A percentile compares a stretch with the other conserved stretches of the same genome.
Conservation (phyloP, 2,888 invertebrate genomes). For the Hemicrepidius hirtus region DNA sequence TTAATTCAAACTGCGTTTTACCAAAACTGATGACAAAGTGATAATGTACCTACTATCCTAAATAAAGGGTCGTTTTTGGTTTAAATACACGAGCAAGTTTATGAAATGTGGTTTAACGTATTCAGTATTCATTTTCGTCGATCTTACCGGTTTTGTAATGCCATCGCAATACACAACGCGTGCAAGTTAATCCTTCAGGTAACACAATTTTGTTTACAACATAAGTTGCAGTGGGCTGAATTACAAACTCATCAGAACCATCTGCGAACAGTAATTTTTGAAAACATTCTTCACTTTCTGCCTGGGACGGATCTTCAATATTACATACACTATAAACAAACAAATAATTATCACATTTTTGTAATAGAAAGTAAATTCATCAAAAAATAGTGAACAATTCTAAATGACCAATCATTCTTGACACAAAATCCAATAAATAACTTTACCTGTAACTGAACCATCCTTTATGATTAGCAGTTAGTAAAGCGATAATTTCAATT, state of each 20-base stretch:
- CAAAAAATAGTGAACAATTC: too few species aligned
- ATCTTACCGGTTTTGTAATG: slow-evolving; percentile 65
- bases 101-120: too few species aligned
- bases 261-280: slow-evolving; percentile 55
- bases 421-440: too few species aligned
- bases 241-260: slow-evolving; percentile 56
- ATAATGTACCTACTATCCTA: too few species aligned
- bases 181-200: slow-evolving; percentile 65
- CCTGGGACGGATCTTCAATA: slow-evolving; percentile 53
- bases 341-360: background rate
- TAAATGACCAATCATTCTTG: too few species aligned
- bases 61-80: too few species aligned
- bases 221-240: slow-evolving; percentile 54
- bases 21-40: too few species aligned
- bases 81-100: too few species aligned
- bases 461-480: slow-evolving; percentile 71
- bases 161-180: slow-evolving; percentile 69
- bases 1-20: too few species aligned
- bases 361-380: too few species aligned
- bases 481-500: slow-evolving; percentile 63
- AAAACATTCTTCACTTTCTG: slow-evolving; percentile 64
- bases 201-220: slow-evolving; percentile 60
- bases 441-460: slow-evolving; percentile 62
- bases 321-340: slow-evolving; percentile 58
- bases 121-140: too few species aligned